Conservation (phyloP, 2,888 invertebrate genomes). For the Blomia tropicalis region DNA sequence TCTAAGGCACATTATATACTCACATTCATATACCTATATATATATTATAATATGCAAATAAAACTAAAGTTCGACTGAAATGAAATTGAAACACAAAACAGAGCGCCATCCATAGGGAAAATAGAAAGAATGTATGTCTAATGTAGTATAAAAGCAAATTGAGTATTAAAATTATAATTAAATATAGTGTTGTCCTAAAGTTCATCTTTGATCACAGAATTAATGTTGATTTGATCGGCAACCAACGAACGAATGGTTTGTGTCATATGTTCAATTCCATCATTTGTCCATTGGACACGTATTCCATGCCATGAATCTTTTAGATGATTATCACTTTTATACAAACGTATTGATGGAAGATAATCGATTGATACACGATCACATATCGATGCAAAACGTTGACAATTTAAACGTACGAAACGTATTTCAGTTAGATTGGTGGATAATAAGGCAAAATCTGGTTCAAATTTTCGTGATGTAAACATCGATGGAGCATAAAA, state of each 20-base stretch:
- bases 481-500: constrained; percentile 44
- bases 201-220: too few relatives aligned
- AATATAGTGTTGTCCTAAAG: too few relatives aligned
- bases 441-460: constrained; percentile 49
- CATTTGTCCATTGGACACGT: background rate
- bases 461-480: constrained; percentile 43
- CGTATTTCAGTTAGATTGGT: constrained; percentile 31
- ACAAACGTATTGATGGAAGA: background rate
- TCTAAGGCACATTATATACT: too few relatives aligned
- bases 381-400: background rate
- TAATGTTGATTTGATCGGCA: too few relatives aligned
- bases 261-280: background rate
- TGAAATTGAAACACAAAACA: too few relatives aligned
- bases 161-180: too few relatives aligned
- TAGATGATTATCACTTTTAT: background rate
- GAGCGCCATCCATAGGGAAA: too few relatives aligned
- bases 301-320: background rate
- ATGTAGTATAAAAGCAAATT: too few relatives aligned
- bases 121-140: too few relatives aligned
- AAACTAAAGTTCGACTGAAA: too few relatives aligned
- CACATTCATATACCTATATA: too few relatives aligned
- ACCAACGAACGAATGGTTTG: background rate
- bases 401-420: background rate
- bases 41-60: too few relatives aligned
- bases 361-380: background rate